A percentile compares a stretch with the other conserved stretches of the same genome.
Conservation (phyloP, 2,888 invertebrate genomes). For the Vanessa cardui region DNA sequence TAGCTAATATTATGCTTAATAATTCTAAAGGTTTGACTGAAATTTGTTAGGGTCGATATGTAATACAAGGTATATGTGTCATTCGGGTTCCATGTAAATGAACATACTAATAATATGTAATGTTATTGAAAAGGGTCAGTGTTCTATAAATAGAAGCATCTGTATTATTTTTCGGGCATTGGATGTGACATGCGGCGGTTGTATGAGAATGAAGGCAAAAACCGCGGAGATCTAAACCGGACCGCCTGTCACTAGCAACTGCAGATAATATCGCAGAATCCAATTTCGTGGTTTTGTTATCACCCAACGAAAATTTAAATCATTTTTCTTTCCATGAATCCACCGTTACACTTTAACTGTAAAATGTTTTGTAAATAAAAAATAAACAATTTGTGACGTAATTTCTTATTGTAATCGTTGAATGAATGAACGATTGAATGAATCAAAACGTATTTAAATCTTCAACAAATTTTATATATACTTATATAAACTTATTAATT, state of each 20-base stretch:
- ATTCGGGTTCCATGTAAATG: too few species aligned
- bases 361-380: background rate
- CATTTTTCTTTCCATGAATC: slow-evolving; percentile 48
- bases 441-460: too few species aligned
- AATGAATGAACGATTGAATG: too few species aligned
- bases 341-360: slow-evolving; percentile 1
- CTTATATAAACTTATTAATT: slow-evolving; percentile 8
- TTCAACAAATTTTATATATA: background rate
- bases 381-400: background rate
- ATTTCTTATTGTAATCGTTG: background rate
- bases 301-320: slow-evolving; percentile 71
- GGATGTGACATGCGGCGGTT: slow-evolving; percentile 22
- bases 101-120: background rate
- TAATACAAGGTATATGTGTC: too few species aligned
- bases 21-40: too few species aligned
- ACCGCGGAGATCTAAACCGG: slow-evolving; percentile 47
- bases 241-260: slow-evolving; percentile 54
- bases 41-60: too few species aligned
- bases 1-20: too few species aligned
- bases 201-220: slow-evolving; percentile 45
- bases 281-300: slow-evolving; percentile 82
- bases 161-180: slow-evolving; percentile 20
- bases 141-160: slow-evolving; percentile 13
- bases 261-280: slow-evolving; percentile 80
- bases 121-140: slow-evolving; percentile 1